Conservation (phyloP, 1,140 invertebrate species). For the Tribolium castaneum region DNA sequence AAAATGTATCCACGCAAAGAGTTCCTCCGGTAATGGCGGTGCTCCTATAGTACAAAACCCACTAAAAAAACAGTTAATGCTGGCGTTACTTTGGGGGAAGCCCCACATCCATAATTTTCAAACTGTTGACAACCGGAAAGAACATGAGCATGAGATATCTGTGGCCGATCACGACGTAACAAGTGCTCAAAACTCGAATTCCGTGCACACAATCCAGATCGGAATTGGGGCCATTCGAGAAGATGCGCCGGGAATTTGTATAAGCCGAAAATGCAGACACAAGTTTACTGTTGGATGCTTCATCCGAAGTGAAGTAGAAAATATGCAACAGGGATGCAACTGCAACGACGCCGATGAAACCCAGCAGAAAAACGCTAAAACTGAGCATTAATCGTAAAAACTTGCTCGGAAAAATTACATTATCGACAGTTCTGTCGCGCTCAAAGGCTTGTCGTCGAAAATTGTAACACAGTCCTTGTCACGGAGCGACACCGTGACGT, state of each 20-base stretch:
- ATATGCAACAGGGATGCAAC: slow-evolving; percentile 38
- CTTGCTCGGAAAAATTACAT: not conserved
- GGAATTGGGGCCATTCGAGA: not conserved
- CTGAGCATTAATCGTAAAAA: not conserved
- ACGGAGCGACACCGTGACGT: slow-evolving; percentile 21
- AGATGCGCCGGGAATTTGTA: slow-evolving; percentile 35
- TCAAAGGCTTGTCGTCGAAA: slow-evolving; percentile 23
- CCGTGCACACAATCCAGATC: slow-evolving; percentile 40
- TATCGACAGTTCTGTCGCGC: slow-evolving; percentile 16
- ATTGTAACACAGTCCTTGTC: slow-evolving; percentile 38
- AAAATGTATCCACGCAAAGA: slow-evolving; percentile 64
- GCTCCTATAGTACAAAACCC: slow-evolving; percentile 54
- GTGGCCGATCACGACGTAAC: slow-evolving; percentile 44
- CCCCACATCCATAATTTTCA: slow-evolving; percentile 46
- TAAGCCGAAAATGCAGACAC: slow-evolving; percentile 48
- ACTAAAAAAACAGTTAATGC: slow-evolving; percentile 47
- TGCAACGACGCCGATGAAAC: slow-evolving; percentile 13
- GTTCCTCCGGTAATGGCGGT: slow-evolving; percentile 57
- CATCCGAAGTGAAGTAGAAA: not conserved
- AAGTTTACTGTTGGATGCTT: slow-evolving; percentile 37
- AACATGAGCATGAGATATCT: slow-evolving; percentile 46
- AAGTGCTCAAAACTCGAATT: slow-evolving; percentile 44
- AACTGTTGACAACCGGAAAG: slow-evolving; percentile 39
- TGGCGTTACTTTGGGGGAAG: not conserved
- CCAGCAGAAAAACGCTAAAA: slow-evolving; percentile 26